A percentile compares a stretch with the other conserved stretches of the same genome.
Conservation (phyloP, 2,888 invertebrate species). For the Rhyacophila evoluta region DNA sequence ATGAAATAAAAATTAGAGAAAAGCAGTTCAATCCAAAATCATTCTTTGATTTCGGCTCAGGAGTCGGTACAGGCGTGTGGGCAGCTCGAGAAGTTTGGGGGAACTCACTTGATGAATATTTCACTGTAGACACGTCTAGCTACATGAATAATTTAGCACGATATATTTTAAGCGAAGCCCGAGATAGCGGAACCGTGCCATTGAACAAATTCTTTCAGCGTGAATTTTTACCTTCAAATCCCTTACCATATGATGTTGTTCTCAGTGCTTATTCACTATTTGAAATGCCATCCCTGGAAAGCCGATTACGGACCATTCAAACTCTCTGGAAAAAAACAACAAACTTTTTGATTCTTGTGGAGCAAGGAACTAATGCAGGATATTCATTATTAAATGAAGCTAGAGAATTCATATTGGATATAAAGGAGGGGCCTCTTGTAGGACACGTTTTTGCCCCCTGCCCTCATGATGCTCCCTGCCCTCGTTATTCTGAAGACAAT, state of each 20-base stretch:
- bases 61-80: slow-evolving; percentile 89
- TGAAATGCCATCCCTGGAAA: slow-evolving; percentile 78
- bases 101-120: slow-evolving; percentile 81
- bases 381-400: slow-evolving; percentile 87
- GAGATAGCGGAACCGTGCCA: slow-evolving; percentile 71
- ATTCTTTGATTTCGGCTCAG: slow-evolving; percentile 93
- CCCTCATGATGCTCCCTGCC: slow-evolving; percentile 85
- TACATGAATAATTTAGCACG: slow-evolving; percentile 87
- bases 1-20: slow-evolving; percentile 77
- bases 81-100: slow-evolving; percentile 82
- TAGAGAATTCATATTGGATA: slow-evolving; percentile 80
- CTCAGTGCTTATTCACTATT: slow-evolving; percentile 84
- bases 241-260: slow-evolving; percentile 81
- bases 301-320: slow-evolving; percentile 77
- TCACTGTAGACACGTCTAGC: slow-evolving; percentile 84
- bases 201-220: slow-evolving; percentile 78
- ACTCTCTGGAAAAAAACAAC: slow-evolving; percentile 90
- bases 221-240: slow-evolving; percentile 82
- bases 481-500: slow-evolving; percentile 73
- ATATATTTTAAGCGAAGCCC: slow-evolving; percentile 76
- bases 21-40: slow-evolving; percentile 79
- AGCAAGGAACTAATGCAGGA: slow-evolving; percentile 86
- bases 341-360: slow-evolving; percentile 84
- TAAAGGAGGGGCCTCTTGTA: slow-evolving; percentile 60
- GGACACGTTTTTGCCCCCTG: slow-evolving; percentile 87